Evolutionary conservation across 2,113 vertebrate genomes (phyloP).

Genomic region (Gopherus evgoodei): DNA sequence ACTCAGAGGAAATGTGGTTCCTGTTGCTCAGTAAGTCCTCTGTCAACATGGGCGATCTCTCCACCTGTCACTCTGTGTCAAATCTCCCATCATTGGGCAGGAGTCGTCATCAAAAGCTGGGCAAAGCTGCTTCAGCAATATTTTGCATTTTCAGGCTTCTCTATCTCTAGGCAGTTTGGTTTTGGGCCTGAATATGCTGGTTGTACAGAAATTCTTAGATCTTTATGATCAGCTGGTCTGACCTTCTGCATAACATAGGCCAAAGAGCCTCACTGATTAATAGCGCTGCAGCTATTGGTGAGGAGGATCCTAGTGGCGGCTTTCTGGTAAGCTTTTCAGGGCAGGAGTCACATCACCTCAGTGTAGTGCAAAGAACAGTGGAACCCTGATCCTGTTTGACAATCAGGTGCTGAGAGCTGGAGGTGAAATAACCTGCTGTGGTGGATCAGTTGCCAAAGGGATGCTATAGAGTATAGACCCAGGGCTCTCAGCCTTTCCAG

Average conservation of each 20-base stretch:
- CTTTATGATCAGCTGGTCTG: no score
- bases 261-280: neutral
- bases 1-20: accelerated
- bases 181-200: neutral
- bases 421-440: neutral
- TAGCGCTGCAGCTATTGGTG: neutral
- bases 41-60: no score
- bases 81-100: neutral
- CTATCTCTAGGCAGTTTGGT: neutral
- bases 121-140: no score
- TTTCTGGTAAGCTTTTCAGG: neutral
- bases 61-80: neutral
- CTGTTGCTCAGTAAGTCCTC: neutral
- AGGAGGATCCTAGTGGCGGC: neutral
- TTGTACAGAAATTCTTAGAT: neutral
- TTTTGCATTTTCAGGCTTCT: neutral
- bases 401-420: neutral
- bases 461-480: neutral
- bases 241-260: neutral
- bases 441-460: neutral
- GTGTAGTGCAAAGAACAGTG: neutral
- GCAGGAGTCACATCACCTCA: neutral
- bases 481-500: no score
- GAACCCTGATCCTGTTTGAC: neutral
- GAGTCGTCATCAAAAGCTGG: no score